These are phyloP conservation scores for Rhodophaea formosa DNA, from an alignment of 2,888 invertebrate genomes.

Conservation along the genomic window DNA sequence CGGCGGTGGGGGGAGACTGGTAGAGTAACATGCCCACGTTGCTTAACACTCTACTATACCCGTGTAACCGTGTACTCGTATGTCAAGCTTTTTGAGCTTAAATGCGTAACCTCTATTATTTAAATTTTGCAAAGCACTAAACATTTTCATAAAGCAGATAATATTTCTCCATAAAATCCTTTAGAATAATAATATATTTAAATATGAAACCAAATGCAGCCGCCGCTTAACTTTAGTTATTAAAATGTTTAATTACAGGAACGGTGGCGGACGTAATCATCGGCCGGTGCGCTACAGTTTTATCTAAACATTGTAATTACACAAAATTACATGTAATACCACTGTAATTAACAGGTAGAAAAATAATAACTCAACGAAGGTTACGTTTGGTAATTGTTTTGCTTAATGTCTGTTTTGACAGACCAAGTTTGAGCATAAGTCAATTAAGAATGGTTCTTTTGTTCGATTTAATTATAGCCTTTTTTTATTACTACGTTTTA, in stretches of 20 bases:
- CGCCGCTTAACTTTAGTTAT: slow-evolving; percentile 58
- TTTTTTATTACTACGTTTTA: neutral
- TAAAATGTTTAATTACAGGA: slow-evolving; percentile 80
- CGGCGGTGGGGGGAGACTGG: too few species aligned
- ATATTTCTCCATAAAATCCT: neutral
- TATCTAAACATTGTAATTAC: slow-evolving; percentile 70
- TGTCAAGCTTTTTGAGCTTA: too few species aligned
- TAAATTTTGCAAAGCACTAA: neutral
- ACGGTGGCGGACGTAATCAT: slow-evolving; percentile 72
- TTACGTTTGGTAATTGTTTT: slow-evolving; percentile 25
- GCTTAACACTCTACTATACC: too few species aligned
- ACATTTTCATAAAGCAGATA: neutral
- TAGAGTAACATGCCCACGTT: too few species aligned
- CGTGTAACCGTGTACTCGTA: too few species aligned
- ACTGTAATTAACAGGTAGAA: slow-evolving; percentile 51
- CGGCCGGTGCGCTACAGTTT: slow-evolving; percentile 69
- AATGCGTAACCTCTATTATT: neutral
- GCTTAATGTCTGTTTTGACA: slow-evolving; percentile 13
- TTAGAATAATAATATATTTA: slow-evolving; percentile 26
- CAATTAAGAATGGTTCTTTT: neutral
- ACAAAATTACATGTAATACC: slow-evolving; percentile 47
- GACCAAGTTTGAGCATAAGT: neutral
- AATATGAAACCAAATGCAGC: slow-evolving; percentile 33
- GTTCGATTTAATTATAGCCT: neutral
- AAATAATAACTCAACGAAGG: slow-evolving; percentile 33